These are phyloP conservation scores for Stenoptilia bipunctidactyla DNA, from an alignment of 2,888 invertebrate species.

Conservation along the genomic window DNA sequence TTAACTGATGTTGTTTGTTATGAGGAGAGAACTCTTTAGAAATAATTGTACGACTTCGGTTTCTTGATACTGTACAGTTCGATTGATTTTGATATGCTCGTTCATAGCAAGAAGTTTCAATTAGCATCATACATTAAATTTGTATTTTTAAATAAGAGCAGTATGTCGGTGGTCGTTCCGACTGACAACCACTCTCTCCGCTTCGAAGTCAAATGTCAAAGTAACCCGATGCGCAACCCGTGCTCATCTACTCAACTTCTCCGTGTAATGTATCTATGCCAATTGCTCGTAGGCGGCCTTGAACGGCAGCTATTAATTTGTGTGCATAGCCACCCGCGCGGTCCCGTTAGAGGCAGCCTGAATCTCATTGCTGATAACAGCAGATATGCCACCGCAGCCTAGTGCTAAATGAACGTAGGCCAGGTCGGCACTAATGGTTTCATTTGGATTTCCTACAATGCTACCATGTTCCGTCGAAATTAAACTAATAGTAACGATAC, in stretches of 20 bases:
- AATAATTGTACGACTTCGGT: slow-evolving; percentile 23
- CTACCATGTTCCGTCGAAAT: neutral
- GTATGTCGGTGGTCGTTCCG: too few relatives aligned
- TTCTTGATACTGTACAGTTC: too few relatives aligned
- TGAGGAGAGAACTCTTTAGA: slow-evolving; percentile 32
- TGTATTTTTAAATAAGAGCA: too few relatives aligned
- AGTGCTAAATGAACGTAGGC: neutral
- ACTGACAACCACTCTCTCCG: too few relatives aligned
- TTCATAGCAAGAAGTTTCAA: too few relatives aligned
- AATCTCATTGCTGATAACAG: slow-evolving; percentile 45
- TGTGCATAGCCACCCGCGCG: slow-evolving; percentile 54
- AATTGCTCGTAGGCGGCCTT: slow-evolving; percentile 68
- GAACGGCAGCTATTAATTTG: slow-evolving; percentile 65
- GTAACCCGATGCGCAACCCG: too few relatives aligned
- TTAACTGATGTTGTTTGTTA: slow-evolving; percentile 21
- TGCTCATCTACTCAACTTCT: slow-evolving; percentile 58
- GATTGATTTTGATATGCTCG: too few relatives aligned
- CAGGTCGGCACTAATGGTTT: too few relatives aligned
- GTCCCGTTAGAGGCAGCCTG: slow-evolving; percentile 57
- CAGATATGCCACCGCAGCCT: slow-evolving; percentile 24
- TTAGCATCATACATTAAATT: too few relatives aligned
- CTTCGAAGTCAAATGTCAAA: too few relatives aligned
- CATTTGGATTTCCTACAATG: too few relatives aligned
- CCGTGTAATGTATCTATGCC: slow-evolving; percentile 60
- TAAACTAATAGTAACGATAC: neutral